Evolutionary conservation across 2,113 vertebrate genomes (phyloP), one percentile per base, ranked within the genome.

Genomic region (Glaucomys volans): DNA sequence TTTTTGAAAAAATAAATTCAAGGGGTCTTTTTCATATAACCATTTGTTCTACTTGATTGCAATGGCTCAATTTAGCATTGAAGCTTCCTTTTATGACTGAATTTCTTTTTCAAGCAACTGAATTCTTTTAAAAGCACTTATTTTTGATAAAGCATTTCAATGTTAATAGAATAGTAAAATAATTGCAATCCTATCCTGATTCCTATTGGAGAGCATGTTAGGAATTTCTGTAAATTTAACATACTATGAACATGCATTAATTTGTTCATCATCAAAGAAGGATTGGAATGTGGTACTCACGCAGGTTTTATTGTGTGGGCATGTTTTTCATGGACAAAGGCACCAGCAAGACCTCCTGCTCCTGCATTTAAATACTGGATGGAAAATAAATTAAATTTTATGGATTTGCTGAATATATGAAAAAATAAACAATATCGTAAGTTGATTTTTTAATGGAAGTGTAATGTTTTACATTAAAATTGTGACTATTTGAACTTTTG

Each of bases 281-380:
- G 87, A 35, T 67, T 8, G 18, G 35, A 67, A 95, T 67, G 79
- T 86, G 2, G 50, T 97, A 99, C 99, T 99, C 97, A 99, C 99
- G 96, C 80, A 35, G 99, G 99, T 98, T 99, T 99, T 96, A 99
- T 82, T 2, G 95, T 98, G 86, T 97, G n/a, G 67, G 96, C 97
- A 95, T 99, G 99, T 28, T 99, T 99, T 97, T 99, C 98, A 35
- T 99, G 99, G 97, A 99, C 97, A 85, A 99, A 99, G 0, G 99
- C 99, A 75, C 98, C 99, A 10, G 98, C 99, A 0, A 99, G 90
- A 35, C 99, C 99, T 44, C 99, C 99, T 35, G 99, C 99, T 84
- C 99, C 99, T 30, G 99, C 99, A 95, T 99, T 99, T 84, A 99
- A 90, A 97, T 99, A 99, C 99, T 99, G 97, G 75, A 97, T 96